A percentile compares a stretch with the other conserved stretches of the same genome.
phyloP scores from a whole-genome alignment of 2,888 invertebrate genomes.

The Lobophora halterata region DNA sequence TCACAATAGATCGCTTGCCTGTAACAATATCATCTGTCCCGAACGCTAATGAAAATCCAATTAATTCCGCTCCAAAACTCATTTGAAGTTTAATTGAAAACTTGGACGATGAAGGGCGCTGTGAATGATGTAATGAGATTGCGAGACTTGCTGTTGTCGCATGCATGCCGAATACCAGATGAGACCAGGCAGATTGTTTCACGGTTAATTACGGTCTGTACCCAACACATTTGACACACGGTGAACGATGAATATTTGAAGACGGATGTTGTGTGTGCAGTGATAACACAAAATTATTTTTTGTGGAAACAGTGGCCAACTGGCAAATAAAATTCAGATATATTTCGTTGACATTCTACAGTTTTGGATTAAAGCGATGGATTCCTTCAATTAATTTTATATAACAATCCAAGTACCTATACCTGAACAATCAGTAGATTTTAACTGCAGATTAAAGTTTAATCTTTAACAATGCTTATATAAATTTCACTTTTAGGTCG shows the following conservation, averaged over 20 bases:
- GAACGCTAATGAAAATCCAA: constrained; percentile 79
- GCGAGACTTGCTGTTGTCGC: constrained; percentile 66
- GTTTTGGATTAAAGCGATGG: not conserved
- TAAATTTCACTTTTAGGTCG: no score
- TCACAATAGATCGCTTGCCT: constrained; percentile 54
- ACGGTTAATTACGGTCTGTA: constrained; percentile 54
- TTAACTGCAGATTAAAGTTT: no score
- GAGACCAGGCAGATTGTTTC: constrained; percentile 56
- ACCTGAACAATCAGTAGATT: no score
- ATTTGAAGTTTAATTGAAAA: constrained; percentile 80
- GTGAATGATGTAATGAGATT: constrained; percentile 76
- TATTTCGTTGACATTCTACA: not conserved
- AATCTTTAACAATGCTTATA: no score
- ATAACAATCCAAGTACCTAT: constrained; percentile 13
- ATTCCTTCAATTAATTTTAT: constrained; percentile 9
- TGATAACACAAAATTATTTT: constrained; percentile 5
- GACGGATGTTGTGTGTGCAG: constrained; percentile 10
- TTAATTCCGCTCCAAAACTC: constrained; percentile 77
- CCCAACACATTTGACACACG: constrained; percentile 12
- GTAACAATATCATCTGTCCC: constrained; percentile 77
- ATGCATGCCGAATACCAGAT: constrained; percentile 70
- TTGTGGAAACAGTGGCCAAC: constrained; percentile 9
- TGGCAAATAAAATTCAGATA: not conserved
- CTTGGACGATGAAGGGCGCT: constrained; percentile 59
- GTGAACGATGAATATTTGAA: constrained; percentile 50